Evolutionary conservation across 2,888 invertebrate species (phyloP).

Genomic region (Parnassius apollo): DNA sequence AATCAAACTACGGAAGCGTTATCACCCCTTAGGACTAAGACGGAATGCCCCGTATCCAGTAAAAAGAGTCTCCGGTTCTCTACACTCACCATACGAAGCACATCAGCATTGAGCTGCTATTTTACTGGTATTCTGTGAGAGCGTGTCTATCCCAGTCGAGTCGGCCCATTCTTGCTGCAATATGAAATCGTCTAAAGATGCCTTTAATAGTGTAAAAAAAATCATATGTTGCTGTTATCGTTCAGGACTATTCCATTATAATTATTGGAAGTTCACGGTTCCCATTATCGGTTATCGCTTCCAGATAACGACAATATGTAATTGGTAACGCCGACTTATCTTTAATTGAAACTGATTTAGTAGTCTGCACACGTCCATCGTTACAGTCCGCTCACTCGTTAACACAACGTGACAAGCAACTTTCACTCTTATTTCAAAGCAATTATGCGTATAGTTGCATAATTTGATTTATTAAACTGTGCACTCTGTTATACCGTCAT

Average conservation of each 20-base stretch:
- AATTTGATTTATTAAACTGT: constrained; percentile 1
- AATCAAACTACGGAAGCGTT: no score
- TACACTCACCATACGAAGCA: no score
- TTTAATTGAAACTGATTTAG: constrained; percentile 18
- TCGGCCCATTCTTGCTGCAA: no score
- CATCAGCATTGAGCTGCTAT: no score
- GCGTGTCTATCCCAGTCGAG: no score
- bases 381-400: constrained; percentile 8
- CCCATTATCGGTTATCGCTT: constrained; percentile 40
- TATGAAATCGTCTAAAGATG: no score
- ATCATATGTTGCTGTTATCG: no score
- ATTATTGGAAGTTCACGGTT: constrained; percentile 38
- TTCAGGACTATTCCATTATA: background rate
- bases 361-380: constrained; percentile 16
- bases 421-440: constrained; percentile 11
- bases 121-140: no score
- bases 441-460: constrained; percentile 11
- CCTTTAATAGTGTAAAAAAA: no score
- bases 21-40: no score
- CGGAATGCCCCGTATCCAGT: no score
- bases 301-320: constrained; percentile 31
- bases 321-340: constrained; percentile 25
- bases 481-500: constrained; percentile 1
- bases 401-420: constrained; percentile 12
- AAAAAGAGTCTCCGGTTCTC: no score